Conservation (phyloP, 2,888 invertebrate genomes). For the Steromphala cineraria region DNA sequence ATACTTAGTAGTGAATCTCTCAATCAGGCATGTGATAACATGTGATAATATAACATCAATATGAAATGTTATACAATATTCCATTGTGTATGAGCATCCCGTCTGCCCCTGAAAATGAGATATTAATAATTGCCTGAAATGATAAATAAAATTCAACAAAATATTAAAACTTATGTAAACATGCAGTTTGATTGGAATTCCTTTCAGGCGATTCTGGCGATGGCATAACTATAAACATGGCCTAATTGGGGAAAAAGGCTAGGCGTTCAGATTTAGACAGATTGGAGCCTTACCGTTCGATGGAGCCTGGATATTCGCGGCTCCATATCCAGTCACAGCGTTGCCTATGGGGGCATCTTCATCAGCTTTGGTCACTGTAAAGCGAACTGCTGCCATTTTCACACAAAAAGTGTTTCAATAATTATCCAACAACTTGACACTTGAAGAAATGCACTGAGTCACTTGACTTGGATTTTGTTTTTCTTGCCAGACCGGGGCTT, state of each 20-base stretch:
- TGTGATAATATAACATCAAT: too few species aligned
- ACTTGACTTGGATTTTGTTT: neutral
- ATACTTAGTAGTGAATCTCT: too few species aligned
- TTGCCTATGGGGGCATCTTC: slow-evolving; percentile 37
- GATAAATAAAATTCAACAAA: too few species aligned
- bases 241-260: neutral
- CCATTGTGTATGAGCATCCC: too few species aligned
- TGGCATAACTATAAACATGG: neutral
- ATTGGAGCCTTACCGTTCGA: neutral
- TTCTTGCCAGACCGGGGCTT: neutral
- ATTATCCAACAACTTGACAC: slow-evolving; percentile 3
- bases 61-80: too few species aligned
- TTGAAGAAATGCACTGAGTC: slow-evolving; percentile 5
- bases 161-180: too few species aligned
- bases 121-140: too few species aligned
- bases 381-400: slow-evolving; percentile 34
- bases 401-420: neutral
- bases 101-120: too few species aligned
- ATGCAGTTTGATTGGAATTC: too few species aligned
- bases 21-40: too few species aligned
- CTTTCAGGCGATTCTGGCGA: too few species aligned
- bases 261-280: neutral
- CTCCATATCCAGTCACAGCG: slow-evolving; percentile 31
- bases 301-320: slow-evolving; percentile 20
- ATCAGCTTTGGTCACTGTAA: slow-evolving; percentile 35